A percentile compares a stretch with the other conserved stretches of the same genome.
phyloP scores from a whole-genome alignment of 2,113 vertebrate genomes.

The Periophthalmus modestus region DNA sequence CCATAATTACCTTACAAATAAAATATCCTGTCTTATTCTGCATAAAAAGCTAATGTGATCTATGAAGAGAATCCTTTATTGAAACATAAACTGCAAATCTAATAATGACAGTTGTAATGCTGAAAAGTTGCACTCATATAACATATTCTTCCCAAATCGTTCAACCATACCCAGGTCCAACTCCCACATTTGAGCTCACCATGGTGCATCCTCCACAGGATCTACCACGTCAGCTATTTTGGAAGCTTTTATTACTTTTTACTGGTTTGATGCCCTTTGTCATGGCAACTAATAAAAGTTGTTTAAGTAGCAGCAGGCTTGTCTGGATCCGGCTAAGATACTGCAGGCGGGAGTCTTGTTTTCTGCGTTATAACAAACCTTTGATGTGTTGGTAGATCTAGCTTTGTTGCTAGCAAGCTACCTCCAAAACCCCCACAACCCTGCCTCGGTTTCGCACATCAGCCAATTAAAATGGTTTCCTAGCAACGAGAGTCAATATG shows the following conservation, averaged over 20 bases:
- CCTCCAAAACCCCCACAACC: conserved; percentile 35
- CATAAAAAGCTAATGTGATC: too few species aligned
- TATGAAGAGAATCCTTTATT: too few species aligned
- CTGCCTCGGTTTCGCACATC: conserved; percentile 43
- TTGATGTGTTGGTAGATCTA: conserved; percentile 27
- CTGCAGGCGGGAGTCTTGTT: background rate
- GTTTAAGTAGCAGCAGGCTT: conserved; percentile 21
- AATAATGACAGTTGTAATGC: too few species aligned
- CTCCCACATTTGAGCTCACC: conserved; percentile 14
- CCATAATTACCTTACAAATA: too few species aligned
- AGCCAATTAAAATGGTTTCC: conserved; percentile 66
- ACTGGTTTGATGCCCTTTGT: conserved; percentile 29
- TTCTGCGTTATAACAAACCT: conserved; percentile 19
- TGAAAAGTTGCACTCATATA: too few species aligned
- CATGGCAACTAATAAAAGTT: conserved; percentile 41
- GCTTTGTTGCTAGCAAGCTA: conserved; percentile 19
- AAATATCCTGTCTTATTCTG: too few species aligned
- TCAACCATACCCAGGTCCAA: background rate
- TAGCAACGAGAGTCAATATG: conserved; percentile 65
- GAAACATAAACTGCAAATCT: too few species aligned
- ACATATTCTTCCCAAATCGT: conserved; percentile 13
- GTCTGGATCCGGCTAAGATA: background rate
- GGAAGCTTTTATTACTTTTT: conserved; percentile 31
- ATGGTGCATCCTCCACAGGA: conserved; percentile 20
- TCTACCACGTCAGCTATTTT: conserved; percentile 29